phyloP scores from a whole-genome alignment of 2,888 invertebrate genomes.

The Drosophila antonietae region DNA sequence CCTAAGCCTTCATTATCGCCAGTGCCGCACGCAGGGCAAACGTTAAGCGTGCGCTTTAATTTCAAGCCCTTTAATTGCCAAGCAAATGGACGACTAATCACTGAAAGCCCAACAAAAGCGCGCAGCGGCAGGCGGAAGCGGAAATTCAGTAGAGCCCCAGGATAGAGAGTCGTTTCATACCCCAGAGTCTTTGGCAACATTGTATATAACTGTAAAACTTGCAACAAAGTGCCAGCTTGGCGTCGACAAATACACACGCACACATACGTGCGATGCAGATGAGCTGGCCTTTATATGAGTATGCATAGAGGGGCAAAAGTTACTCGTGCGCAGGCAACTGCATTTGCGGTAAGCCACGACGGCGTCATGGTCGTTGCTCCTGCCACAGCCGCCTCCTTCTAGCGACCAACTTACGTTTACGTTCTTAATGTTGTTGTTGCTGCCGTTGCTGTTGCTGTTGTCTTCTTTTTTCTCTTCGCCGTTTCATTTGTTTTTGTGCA shows the following conservation, averaged over 20 bases:
- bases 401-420: conserved; percentile 23
- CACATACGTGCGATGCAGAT: conserved; percentile 61
- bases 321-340: conserved; percentile 69
- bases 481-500: conserved; percentile 52
- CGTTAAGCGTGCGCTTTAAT: conserved; percentile 70
- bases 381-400: conserved; percentile 9
- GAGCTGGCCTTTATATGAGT: conserved; percentile 59
- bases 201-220: conserved; percentile 43
- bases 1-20: conserved; percentile 61
- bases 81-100: conserved; percentile 74
- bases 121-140: conserved; percentile 62
- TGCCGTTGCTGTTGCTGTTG: conserved; percentile 12
- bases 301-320: conserved; percentile 64
- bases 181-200: conserved; percentile 49
- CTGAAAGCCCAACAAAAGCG: conserved; percentile 46
- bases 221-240: conserved; percentile 49
- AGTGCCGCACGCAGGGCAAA: conserved; percentile 55
- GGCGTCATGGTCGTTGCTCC: conserved; percentile 64
- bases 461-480: conserved; percentile 18
- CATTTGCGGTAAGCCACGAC: conserved; percentile 69
- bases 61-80: conserved; percentile 72
- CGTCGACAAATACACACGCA: conserved; percentile 11
- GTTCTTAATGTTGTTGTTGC: conserved; percentile 17
- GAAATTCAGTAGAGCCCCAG: conserved; percentile 53
- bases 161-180: conserved; percentile 12